A percentile compares a stretch with the other conserved stretches of the same genome.
Evolutionary conservation across 2,113 vertebrate genomes (phyloP).

Genomic region (Heptranchias perlo): DNA sequence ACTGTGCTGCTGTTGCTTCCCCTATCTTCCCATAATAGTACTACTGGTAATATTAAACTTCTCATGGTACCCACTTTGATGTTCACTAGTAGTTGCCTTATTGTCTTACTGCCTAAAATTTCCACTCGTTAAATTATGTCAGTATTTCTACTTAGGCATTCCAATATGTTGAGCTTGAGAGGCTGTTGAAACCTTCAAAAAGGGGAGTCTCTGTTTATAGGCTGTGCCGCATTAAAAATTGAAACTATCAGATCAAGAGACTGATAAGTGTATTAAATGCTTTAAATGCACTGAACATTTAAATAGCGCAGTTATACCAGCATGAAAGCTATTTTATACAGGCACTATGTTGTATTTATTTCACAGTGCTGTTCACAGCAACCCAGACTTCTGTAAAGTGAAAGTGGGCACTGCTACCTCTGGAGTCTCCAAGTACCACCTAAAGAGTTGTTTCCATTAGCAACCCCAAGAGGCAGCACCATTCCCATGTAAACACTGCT

Average conservation of each 20-base stretch:
- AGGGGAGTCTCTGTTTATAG: neutral
- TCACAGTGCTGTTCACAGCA: neutral
- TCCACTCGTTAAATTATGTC: neutral
- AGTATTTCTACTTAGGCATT: neutral
- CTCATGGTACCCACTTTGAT: neutral
- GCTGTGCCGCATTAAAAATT: neutral
- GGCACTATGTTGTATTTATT: neutral
- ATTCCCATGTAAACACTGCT: neutral
- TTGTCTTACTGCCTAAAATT: neutral
- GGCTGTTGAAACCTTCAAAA: neutral
- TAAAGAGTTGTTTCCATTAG: neutral
- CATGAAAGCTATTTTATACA: neutral
- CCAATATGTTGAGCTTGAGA: neutral
- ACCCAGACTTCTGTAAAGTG: neutral
- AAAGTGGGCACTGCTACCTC: neutral
- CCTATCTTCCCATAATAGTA: neutral
- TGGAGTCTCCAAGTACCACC: neutral
- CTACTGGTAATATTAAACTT: neutral
- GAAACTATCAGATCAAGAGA: neutral
- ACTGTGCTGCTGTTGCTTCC: neutral
- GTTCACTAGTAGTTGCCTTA: neutral
- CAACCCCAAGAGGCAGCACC: neutral
- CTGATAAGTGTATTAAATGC: neutral
- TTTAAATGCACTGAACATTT: neutral
- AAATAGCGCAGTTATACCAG: neutral